These are phyloP conservation scores for Columba guinea DNA, from an alignment of 2,797 vertebrate species.

Conservation along the genomic window DNA sequence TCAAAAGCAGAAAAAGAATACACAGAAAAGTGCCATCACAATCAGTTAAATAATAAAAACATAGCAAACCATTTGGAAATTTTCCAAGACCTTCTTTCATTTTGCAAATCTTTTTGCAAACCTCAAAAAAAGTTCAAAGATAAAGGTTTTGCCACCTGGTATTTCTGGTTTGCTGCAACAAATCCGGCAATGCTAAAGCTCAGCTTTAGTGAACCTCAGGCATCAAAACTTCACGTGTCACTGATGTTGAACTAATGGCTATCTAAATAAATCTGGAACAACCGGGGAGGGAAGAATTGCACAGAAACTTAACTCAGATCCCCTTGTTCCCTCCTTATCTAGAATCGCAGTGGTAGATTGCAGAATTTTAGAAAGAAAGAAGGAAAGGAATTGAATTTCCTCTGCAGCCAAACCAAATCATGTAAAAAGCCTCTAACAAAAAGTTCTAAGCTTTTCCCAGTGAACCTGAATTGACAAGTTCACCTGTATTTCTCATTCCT, in stretches of 20 bases:
- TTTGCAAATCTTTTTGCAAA: slow-evolving; percentile 1
- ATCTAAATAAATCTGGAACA: neutral
- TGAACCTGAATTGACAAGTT: slow-evolving; percentile 47
- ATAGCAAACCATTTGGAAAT: neutral
- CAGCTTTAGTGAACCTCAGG: neutral
- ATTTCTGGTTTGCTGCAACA: neutral
- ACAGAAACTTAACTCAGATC: neutral
- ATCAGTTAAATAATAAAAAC: neutral
- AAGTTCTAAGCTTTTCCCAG: slow-evolving; percentile 37
- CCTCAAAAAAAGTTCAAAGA: neutral
- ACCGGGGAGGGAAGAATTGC: neutral
- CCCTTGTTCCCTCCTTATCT: neutral
- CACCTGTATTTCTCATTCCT: slow-evolving; percentile 62
- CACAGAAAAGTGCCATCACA: neutral
- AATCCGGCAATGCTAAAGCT: neutral
- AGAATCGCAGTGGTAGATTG: neutral
- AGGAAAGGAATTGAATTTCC: neutral
- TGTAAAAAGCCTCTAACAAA: neutral
- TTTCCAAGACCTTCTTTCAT: neutral
- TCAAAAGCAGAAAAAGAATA: neutral
- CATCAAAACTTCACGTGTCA: neutral
- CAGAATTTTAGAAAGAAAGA: neutral
- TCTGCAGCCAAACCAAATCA: neutral
- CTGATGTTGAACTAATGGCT: neutral
- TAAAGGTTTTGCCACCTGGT: neutral